A percentile compares a stretch with the other conserved stretches of the same genome.
phyloP scores from a whole-genome alignment of 2,113 vertebrate species.

The Lipotes vexillifer region DNA sequence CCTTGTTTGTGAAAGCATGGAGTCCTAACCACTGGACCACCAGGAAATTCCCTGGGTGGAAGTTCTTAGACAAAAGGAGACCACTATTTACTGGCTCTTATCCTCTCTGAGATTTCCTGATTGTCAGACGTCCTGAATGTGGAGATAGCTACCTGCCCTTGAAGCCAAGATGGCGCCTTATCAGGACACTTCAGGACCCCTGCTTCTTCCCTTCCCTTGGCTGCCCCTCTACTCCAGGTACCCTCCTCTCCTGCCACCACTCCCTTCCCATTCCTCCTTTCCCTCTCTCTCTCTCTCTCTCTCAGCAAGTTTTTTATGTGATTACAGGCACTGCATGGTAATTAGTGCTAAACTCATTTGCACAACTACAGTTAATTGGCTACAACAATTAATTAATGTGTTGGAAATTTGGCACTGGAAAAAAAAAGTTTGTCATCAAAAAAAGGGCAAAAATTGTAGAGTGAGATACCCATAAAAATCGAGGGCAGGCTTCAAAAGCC shows the following conservation, averaged over 20 bases:
- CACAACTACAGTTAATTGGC: slow-evolving; percentile 99
- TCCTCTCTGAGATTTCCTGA: background rate
- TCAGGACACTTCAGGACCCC: background rate
- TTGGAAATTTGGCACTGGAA: slow-evolving; percentile 97
- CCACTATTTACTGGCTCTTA: background rate
- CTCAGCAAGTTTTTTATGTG: slow-evolving; percentile 87
- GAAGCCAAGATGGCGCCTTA: background rate
- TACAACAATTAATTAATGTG: slow-evolving; percentile 99
- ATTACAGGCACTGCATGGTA: slow-evolving; percentile 95
- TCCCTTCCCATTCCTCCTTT: slow-evolving; percentile 44
- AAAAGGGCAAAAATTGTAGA: slow-evolving; percentile 72
- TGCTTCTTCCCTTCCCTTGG: background rate
- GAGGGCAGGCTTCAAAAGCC: slow-evolving; percentile 73
- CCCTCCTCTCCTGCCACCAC: slow-evolving; percentile 14
- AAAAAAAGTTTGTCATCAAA: slow-evolving; percentile 82
- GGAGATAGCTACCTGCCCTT: background rate
- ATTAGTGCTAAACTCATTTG: slow-evolving; percentile 99
- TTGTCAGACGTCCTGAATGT: background rate
- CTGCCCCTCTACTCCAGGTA: background rate
- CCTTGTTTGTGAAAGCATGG: background rate
- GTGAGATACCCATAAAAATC: slow-evolving; percentile 70
- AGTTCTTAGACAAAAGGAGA: slow-evolving; percentile 14
- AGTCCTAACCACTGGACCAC: background rate
- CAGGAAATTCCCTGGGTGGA: background rate
- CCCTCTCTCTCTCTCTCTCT: slow-evolving; percentile 74